phyloP scores from a whole-genome alignment of 2,113 vertebrate species.

The Hemibagrus wyckioides region DNA sequence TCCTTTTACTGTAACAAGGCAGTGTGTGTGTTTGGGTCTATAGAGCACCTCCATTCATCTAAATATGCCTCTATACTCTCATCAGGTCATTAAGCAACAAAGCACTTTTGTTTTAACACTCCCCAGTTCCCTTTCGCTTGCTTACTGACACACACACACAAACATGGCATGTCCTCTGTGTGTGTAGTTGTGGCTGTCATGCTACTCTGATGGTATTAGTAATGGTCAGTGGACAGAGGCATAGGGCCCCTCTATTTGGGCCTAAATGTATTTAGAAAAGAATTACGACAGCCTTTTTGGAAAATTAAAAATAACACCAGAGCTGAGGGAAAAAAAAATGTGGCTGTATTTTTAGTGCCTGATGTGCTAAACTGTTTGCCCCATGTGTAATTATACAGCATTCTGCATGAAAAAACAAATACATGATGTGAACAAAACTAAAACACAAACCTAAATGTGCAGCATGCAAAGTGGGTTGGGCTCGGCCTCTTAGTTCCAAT shows the following conservation, averaged over 20 bases:
- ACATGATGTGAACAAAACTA: background rate
- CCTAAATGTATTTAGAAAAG: slow-evolving; percentile 53
- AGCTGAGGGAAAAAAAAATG: slow-evolving; percentile 6
- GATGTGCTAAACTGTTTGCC: background rate
- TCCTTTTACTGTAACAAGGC: slow-evolving; percentile 16
- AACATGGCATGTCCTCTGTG: background rate
- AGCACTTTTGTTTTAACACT: slow-evolving; percentile 47
- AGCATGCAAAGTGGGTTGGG: background rate
- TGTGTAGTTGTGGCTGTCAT: slow-evolving; percentile 25
- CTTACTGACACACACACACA: slow-evolving; percentile 8
- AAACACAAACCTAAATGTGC: background rate
- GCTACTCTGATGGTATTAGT: slow-evolving; percentile 35
- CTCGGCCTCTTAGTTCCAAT: no score
- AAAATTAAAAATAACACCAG: slow-evolving; percentile 54
- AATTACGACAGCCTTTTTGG: slow-evolving; percentile 40
- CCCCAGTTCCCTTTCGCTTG: slow-evolving; percentile 23
- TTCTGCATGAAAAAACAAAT: background rate
- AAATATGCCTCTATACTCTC: slow-evolving; percentile 22
- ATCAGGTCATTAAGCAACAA: slow-evolving; percentile 51
- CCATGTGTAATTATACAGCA: background rate
- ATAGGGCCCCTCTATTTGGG: slow-evolving; percentile 41
- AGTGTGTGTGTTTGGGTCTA: slow-evolving; percentile 17
- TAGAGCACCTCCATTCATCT: slow-evolving; percentile 23
- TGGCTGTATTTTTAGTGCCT: background rate
- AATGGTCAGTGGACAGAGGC: slow-evolving; percentile 34